phyloP scores from a whole-genome alignment of 1,140 invertebrate species.

The Pissodes strobi region DNA sequence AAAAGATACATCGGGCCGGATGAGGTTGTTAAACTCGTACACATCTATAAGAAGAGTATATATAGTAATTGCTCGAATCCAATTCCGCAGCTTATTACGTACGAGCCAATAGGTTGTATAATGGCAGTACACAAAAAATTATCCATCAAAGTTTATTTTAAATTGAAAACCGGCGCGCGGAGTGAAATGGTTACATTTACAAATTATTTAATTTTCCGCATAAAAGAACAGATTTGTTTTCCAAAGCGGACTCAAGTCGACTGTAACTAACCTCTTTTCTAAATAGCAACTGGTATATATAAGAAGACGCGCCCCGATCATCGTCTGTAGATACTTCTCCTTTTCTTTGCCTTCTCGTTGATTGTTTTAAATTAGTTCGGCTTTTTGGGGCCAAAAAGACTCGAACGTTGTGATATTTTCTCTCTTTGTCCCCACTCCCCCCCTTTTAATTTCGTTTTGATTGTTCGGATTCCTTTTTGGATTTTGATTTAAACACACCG shows the following conservation, averaged over 20 bases:
- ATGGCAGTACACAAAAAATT: not conserved
- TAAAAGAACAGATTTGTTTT: slow-evolving; percentile 50
- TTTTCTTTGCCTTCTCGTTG: not conserved
- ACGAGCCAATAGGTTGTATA: too few species aligned
- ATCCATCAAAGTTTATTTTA: slow-evolving; percentile 5
- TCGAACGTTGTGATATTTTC: slow-evolving; percentile 4
- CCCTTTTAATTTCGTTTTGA: not conserved
- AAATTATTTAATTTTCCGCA: slow-evolving; percentile 53
- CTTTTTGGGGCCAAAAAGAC: slow-evolving; percentile 5
- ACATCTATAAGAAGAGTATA: too few species aligned
- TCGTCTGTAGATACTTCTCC: not conserved
- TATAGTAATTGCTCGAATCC: too few species aligned
- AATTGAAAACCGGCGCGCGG: slow-evolving; percentile 21
- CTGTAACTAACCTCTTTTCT: slow-evolving; percentile 40
- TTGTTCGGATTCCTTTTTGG: not conserved
- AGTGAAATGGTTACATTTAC: slow-evolving; percentile 44
- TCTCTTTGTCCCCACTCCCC: too few species aligned
- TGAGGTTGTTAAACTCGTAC: too few species aligned
- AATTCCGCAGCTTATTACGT: too few species aligned
- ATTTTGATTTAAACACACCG: not conserved
- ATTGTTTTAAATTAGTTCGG: slow-evolving; percentile 19
- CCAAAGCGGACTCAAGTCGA: slow-evolving; percentile 43
- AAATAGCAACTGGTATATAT: slow-evolving; percentile 39
- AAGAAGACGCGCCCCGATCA: not conserved
- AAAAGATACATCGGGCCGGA: too few species aligned